A percentile compares a stretch with the other conserved stretches of the same genome.
These are phyloP conservation scores for Sebastes minor DNA, from an alignment of 2,797 vertebrate species.

Conservation along the genomic window DNA sequence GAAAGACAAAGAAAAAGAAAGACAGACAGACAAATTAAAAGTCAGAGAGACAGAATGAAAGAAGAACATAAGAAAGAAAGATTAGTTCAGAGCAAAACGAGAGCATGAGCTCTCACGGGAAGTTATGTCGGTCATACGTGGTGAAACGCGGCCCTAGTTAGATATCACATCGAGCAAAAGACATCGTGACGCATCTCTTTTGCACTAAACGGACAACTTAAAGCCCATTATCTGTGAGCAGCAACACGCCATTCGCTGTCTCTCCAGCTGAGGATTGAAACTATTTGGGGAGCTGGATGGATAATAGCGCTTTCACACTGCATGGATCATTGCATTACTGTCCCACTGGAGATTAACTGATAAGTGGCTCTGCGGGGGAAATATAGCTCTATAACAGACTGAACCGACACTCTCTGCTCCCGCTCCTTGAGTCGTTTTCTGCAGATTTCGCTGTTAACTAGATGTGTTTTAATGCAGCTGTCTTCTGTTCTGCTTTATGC, in stretches of 20 bases:
- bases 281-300: slow-evolving; percentile 36
- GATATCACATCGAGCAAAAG: background rate
- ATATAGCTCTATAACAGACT: background rate
- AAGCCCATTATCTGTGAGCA: slow-evolving; percentile 45
- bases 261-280: slow-evolving; percentile 27
- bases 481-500: background rate
- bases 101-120: background rate
- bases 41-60: background rate
- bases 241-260: slow-evolving; percentile 23
- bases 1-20: background rate
- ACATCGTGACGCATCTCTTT: slow-evolving; percentile 5
- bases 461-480: background rate
- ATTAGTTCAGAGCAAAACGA: background rate
- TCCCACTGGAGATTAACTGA: slow-evolving; percentile 57
- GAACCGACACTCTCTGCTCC: background rate
- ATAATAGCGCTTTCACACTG: slow-evolving; percentile 41
- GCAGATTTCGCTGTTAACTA: background rate
- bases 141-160: background rate
- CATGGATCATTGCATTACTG: slow-evolving; percentile 60
- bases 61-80: background rate
- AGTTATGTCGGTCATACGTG: background rate
- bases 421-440: background rate
- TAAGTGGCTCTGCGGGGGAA: slow-evolving; percentile 34
- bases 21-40: too few relatives aligned
- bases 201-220: slow-evolving; percentile 23